Base-by-base conservation (phyloP, 2,888 invertebrate genomes). In the Pilophorus perplexus region DNA sequence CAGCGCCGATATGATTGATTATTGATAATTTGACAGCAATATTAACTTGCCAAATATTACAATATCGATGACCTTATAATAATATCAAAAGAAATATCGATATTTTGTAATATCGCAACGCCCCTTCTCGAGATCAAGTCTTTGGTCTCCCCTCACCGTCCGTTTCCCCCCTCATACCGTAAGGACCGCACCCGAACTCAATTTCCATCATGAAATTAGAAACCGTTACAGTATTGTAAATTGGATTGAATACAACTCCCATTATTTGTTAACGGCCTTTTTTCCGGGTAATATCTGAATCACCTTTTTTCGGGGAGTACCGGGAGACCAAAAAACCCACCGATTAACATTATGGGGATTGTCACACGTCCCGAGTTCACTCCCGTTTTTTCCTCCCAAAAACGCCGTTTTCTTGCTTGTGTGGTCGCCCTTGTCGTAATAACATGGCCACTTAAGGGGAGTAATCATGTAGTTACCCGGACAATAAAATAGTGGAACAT, bases 221-320 rank as follows among this genome's bases (percentile, higher is more conserved):
- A 55, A 55, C 55, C 55, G 55, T 55, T 55, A 54, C 18, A 12
- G 14, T 55, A 37, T 28, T 14, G 8, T 38, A 33, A 55, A 22
- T 55, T 37, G 38, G 55, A 37, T 55, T 38, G 12, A 22, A 25
- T 55, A 18, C 55, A 12, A 16, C 54, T n/a, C 12, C 23, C 22
- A 38, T 38, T 38, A 38, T 37, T 55, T 38, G 37, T 37, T 38
- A 55, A 22, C n/a, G 55, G 12, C 38, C 55, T 22, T 38, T 52
- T 52, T 33, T 33, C 12, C 33, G 18, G 22, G 55, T 55, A 55
- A 55, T 33, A 55, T 55, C 55, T 55, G 38, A 55, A 55, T 55
- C 55, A 22, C 20, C 16, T 16, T n/a, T n/a, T n/a, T n/a, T n/a
- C n/a, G n/a, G n/a, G n/a, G n/a, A n/a, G n/a, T n/a, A n/a, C n/a